Base-by-base conservation (phyloP, 2,888 invertebrate species). In the Eumerus sabulonum region DNA sequence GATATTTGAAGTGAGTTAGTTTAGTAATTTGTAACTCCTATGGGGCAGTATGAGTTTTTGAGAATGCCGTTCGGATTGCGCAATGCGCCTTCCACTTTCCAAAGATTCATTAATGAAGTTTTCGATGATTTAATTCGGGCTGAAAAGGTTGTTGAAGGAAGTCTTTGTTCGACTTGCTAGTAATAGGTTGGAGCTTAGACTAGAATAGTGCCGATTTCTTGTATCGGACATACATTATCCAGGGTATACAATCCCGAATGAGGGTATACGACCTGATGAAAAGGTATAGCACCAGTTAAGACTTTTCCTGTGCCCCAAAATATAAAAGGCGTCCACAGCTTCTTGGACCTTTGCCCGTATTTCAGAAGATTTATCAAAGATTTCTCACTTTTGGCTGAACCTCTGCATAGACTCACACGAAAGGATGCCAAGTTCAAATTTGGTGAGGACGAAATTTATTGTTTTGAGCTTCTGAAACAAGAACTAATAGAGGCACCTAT, bases 21-120 rank as follows among this genome's bases (percentile, higher is more conserved):
- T 5, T 11, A n/a, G 40, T 11, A 40, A 27, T 27, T 27, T 27
- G 27, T 27, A 27, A 27, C 27, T 27, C 27, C 2, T 27, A 27
- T 27, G 27, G 27, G 14, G 35, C 42, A 56, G 11, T 42, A 40
- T 12, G 56, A 56, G 18, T 56, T 56, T 42, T 42, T 56, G 18
- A 56, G 44, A 11, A 60, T 60, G 60, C 60, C 60, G 14, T 59
- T 59, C 13, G 47, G 59, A 14, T 16, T 59, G 3, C 18, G 16
- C 9, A 56, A 56, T 12, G 56, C 56, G 9, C 56, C 56, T 0
- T 57, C 57, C 16, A 27, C 40, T 27, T 18, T 57, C 7, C 12
- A 45, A 16, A 42, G 40, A 45, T 57, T 57, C 27, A 17, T 17
- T 1, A 38, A 57, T 9, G 14, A 7, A 50, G 12, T 27, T 27